These are phyloP conservation scores for Halcyon chelicuti DNA, from an alignment of 2,797 vertebrate species.

Conservation along the genomic window DNA sequence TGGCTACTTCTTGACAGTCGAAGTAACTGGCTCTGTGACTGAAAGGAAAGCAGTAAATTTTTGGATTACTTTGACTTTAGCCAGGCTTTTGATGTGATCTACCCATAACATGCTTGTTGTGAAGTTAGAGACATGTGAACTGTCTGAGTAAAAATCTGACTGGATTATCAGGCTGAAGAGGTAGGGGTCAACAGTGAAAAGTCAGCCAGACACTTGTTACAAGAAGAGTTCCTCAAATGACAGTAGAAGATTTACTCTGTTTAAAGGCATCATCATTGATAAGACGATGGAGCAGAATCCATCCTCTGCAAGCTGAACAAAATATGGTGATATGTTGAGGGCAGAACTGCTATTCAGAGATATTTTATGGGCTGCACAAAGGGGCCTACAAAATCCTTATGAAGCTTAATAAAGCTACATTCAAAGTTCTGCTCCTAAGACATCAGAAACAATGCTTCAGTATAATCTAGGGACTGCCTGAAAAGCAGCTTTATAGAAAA, in stretches of 20 bases:
- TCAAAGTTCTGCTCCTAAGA: neutral
- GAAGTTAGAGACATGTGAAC: neutral
- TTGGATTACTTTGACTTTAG: neutral
- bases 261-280: neutral
- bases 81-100: neutral
- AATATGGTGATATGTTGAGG: accelerated
- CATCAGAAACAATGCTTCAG: neutral
- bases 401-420: neutral
- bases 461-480: neutral
- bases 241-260: neutral
- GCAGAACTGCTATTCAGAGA: neutral
- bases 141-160: neutral
- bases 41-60: neutral
- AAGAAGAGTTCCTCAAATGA: neutral
- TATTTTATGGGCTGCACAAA: neutral
- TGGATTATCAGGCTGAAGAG: neutral
- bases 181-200: neutral
- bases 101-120: neutral
- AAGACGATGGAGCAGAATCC: neutral
- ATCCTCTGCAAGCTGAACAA: neutral
- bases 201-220: accelerated
- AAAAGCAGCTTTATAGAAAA: neutral
- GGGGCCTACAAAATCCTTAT: neutral
- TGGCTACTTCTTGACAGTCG: neutral
- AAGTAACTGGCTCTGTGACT: neutral